These are phyloP conservation scores for Schizopygopsis malacanthus DNA, from an alignment of 2,797 vertebrate species.

Conservation along the genomic window DNA sequence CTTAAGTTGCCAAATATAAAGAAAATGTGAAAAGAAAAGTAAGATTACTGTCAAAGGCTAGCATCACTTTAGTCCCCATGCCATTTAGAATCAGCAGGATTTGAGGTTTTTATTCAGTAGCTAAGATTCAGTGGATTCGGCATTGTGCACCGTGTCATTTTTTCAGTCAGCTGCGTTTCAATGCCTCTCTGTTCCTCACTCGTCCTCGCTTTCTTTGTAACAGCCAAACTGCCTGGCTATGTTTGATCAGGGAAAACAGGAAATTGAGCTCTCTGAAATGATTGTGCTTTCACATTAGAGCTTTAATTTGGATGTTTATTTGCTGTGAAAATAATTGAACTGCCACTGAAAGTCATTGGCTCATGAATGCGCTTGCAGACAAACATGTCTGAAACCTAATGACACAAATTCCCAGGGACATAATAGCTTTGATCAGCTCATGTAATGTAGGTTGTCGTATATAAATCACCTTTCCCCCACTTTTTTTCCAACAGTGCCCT, in stretches of 20 bases:
- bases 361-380: slow-evolving; percentile 41
- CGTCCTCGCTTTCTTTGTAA: not conserved
- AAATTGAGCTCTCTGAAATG: slow-evolving; percentile 31
- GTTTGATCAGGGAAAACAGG: slow-evolving; percentile 17
- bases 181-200: not conserved
- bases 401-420: not conserved
- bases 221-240: not conserved
- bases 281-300: slow-evolving; percentile 8
- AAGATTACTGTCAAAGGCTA: slow-evolving; percentile 45
- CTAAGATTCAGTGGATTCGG: slow-evolving; percentile 22
- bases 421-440: not conserved
- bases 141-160: slow-evolving; percentile 23
- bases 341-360: slow-evolving; percentile 10
- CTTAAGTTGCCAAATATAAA: slow-evolving; percentile 45
- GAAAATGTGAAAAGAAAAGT: slow-evolving; percentile 31
- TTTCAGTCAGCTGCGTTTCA: slow-evolving; percentile 16
- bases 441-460: slow-evolving; percentile 1
- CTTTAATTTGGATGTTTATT: slow-evolving; percentile 42
- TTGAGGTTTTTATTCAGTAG: slow-evolving; percentile 28
- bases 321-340: slow-evolving; percentile 31
- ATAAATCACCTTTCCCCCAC: slow-evolving; percentile 6
- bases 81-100: slow-evolving; percentile 51
- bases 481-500: slow-evolving; percentile 40
- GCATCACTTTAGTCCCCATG: not conserved
- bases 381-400: slow-evolving; percentile 36